Conservation (phyloP, 2,113 vertebrate species). For the Eptesicus fuscus region DNA sequence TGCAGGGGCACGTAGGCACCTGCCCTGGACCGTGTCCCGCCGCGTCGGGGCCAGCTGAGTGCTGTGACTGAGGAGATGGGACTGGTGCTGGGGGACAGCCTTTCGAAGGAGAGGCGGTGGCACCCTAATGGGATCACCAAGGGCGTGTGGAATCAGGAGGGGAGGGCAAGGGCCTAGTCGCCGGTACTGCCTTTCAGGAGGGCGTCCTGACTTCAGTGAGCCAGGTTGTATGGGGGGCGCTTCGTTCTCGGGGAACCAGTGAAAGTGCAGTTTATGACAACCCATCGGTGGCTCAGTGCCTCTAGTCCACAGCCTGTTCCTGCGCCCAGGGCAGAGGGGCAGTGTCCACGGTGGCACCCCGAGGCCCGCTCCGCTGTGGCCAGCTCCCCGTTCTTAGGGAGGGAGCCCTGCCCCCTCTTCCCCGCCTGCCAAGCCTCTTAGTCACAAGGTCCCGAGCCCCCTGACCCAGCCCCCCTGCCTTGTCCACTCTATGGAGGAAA, state of each 20-base stretch:
- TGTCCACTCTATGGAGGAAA: neutral
- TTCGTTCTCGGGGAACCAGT: neutral
- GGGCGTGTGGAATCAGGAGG: neutral
- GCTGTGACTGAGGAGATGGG: neutral
- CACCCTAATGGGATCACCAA: neutral
- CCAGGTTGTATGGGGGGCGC: rapidly evolving
- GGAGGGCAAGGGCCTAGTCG: rapidly evolving
- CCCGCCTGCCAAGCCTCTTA: rapidly evolving
- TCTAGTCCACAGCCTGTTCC: neutral
- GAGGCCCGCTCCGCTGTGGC: neutral
- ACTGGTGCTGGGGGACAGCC: rapidly evolving
- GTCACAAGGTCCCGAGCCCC: neutral
- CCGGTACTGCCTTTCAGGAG: too few relatives aligned
- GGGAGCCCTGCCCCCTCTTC: neutral
- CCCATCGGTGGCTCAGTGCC: rapidly evolving
- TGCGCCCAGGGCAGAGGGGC: rapidly evolving
- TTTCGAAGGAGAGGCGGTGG: neutral
- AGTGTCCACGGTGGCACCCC: rapidly evolving
- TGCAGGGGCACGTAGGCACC: neutral
- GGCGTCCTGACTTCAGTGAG: neutral
- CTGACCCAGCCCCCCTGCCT: too few relatives aligned
- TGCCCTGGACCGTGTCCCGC: rapidly evolving
- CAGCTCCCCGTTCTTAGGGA: neutral
- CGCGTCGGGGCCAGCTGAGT: rapidly evolving
- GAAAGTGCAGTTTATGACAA: rapidly evolving